Conservation (phyloP, 2,113 vertebrate species). For the Ia io region DNA sequence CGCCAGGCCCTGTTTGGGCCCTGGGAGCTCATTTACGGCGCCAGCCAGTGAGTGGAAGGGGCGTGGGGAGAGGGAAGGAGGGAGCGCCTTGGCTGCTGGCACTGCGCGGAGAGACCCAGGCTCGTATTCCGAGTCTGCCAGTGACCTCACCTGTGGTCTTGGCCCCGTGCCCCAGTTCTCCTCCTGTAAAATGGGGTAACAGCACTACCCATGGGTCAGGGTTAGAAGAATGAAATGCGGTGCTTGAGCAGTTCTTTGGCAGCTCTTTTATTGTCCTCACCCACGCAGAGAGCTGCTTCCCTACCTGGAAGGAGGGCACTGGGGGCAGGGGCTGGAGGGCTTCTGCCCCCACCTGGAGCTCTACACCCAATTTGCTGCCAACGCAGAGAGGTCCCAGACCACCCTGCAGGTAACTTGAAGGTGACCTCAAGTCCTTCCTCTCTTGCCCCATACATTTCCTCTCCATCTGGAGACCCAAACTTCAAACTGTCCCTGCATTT, state of each 20-base stretch:
- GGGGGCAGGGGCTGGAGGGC: slow-evolving; percentile 86
- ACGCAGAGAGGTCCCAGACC: slow-evolving; percentile 86
- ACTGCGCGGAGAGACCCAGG: background rate
- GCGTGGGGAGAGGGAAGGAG: background rate
- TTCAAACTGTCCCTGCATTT: background rate
- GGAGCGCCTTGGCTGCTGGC: background rate
- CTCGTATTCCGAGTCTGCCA: background rate
- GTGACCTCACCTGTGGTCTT: background rate
- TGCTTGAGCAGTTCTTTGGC: background rate
- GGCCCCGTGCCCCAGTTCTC: background rate
- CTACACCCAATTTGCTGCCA: slow-evolving; percentile 89
- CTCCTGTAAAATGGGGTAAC: background rate
- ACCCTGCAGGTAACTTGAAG: slow-evolving; percentile 85
- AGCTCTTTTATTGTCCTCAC: background rate
- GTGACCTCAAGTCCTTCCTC: background rate
- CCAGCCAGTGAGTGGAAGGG: slow-evolving; percentile 91
- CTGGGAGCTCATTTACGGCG: slow-evolving; percentile 89
- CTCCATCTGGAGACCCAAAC: background rate
- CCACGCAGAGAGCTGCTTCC: slow-evolving; percentile 85
- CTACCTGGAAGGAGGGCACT: slow-evolving; percentile 86
- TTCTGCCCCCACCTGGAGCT: slow-evolving; percentile 87
- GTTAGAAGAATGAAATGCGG: background rate
- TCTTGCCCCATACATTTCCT: background rate
- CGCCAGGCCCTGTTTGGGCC: slow-evolving; percentile 91
- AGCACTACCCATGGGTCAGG: background rate